Evolutionary conservation across 2,888 invertebrate species (phyloP).

Genomic region (Molanna angustata): DNA sequence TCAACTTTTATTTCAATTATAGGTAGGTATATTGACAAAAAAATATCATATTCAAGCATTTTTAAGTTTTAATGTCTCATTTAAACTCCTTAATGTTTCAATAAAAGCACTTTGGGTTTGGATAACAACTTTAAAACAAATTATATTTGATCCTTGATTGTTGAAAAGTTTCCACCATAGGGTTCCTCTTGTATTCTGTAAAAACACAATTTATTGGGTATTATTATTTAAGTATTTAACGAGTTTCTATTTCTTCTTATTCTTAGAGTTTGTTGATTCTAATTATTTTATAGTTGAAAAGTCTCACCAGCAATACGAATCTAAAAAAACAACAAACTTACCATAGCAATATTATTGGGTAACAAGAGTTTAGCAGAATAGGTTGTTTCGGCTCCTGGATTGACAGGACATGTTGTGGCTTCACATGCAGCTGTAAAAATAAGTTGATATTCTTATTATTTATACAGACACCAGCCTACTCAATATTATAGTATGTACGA

Average conservation of each 20-base stretch:
- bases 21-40: too few species aligned
- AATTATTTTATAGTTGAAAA: too few species aligned
- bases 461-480: too few species aligned
- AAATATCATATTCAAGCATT: too few species aligned
- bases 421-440: slow-evolving; percentile 27
- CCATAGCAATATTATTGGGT: slow-evolving; percentile 27
- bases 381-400: slow-evolving; percentile 1
- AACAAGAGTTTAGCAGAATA: slow-evolving; percentile 23
- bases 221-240: neutral
- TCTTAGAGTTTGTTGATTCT: too few species aligned
- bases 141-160: slow-evolving; percentile 8
- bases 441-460: neutral
- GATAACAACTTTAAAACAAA: slow-evolving; percentile 25
- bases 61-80: too few species aligned
- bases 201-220: neutral
- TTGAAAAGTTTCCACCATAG: slow-evolving; percentile 19
- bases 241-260: too few species aligned
- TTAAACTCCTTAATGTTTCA: too few species aligned
- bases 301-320: too few species aligned
- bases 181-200: slow-evolving; percentile 20
- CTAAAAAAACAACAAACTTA: too few species aligned
- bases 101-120: slow-evolving; percentile 23
- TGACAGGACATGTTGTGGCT: slow-evolving; percentile 29
- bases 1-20: too few species aligned
- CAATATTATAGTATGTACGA: too few species aligned